Base-by-base conservation (phyloP, 2,888 invertebrate genomes). In the Meliscaeva auricollis region DNA sequence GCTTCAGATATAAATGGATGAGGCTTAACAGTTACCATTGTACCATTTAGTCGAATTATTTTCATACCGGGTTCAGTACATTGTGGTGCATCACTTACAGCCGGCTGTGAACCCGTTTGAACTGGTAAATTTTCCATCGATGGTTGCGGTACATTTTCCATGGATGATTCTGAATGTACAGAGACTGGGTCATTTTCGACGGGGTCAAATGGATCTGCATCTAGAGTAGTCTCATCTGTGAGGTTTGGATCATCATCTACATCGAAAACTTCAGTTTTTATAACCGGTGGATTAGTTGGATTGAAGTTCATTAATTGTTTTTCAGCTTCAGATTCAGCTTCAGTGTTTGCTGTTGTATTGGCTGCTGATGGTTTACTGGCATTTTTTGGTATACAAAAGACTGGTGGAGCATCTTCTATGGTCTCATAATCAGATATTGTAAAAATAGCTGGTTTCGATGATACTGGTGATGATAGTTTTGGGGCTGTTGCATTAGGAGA, bases 221-320 rank as follows among this genome's bases (percentile, higher is more conserved):
- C 4, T 9, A 11, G 3, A n/a, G 11, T 32, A 1, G 15, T 15
- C 30, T 52, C 30, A 20, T 35, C 35, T n/a, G n/a, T n/a, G n/a
- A n/a, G n/a, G 20, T 9, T 38, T 20, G 41, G 41, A 20, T 22
- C 35, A 11, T 46, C 62, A 0, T n/a, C 35, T 0, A 44, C 41
- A n/a, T 66, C 50, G 3, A 68, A 13, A 8, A n/a, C 32, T 54
- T 80, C 75, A 6, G 35, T 41, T 62, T 80, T 75, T 15, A 77
- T 26, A 32, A 22, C 1, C 13, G 52, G 56, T 1, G 35, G 7
- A 35, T 48, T 66, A 3, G 13, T 15, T 11, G 69, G 52, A 15
- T 54, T 54, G 1, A 20, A 54, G 41, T 30, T 13, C 4, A 13
- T 38, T 17, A 69, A 41, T 8, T 54, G n/a, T 11, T 54, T 35